Conservation (phyloP, 2,113 vertebrate species). For the Apodemus speciosus region DNA sequence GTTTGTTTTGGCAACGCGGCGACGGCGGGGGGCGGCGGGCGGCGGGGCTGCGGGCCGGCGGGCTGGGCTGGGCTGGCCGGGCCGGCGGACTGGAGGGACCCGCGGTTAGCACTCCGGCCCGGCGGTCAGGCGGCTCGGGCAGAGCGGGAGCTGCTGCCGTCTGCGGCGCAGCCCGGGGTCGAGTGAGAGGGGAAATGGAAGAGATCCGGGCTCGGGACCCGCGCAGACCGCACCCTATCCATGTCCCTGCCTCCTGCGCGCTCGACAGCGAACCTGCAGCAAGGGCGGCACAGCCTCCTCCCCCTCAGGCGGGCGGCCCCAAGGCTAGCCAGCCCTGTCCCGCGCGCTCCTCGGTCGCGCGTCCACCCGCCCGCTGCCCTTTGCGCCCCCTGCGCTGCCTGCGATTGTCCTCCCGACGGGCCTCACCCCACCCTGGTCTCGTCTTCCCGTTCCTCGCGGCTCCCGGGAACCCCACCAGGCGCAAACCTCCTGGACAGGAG, state of each 20-base stretch:
- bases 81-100: constrained; percentile 84
- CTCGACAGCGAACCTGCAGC: constrained; percentile 86
- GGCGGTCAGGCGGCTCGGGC: constrained; percentile 84
- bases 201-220: constrained; percentile 91
- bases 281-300: constrained; percentile 84
- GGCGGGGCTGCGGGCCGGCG: constrained; percentile 84
- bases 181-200: constrained; percentile 89
- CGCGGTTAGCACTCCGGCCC: constrained; percentile 87
- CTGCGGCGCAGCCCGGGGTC: constrained; percentile 81
- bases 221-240: constrained; percentile 95
- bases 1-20: constrained; percentile 93
- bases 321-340: constrained; percentile 72
- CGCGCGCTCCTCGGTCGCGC: constrained; percentile 60
- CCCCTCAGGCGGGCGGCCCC: constrained; percentile 77
- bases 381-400: constrained; percentile 77
- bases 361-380: constrained; percentile 78
- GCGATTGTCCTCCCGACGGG: constrained; percentile 65
- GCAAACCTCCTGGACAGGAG: constrained; percentile 73
- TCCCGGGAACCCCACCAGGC: constrained; percentile 71
- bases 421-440: constrained; percentile 71
- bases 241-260: constrained; percentile 85
- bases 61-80: constrained; percentile 84
- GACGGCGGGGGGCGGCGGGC: constrained; percentile 86
- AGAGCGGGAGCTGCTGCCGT: constrained; percentile 82
- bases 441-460: constrained; percentile 52